Evolutionary conservation across 2,888 invertebrate genomes (phyloP).

Genomic region (Melieria omissa): DNA sequence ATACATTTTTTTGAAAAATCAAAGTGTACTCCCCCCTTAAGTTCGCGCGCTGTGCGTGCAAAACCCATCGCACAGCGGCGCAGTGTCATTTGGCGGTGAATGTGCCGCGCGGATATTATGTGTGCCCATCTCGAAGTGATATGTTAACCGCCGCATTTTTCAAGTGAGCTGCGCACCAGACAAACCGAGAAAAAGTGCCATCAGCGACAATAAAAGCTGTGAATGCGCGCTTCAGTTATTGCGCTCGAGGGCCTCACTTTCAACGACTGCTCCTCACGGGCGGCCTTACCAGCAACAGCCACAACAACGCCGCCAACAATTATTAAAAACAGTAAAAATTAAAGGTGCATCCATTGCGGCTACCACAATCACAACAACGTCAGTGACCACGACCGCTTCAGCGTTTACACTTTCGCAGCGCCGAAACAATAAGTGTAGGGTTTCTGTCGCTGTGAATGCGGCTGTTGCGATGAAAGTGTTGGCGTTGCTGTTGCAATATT

Average conservation of each 20-base stretch:
- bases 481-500: neutral
- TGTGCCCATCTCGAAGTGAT: neutral
- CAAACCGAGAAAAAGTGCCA: constrained; percentile 13
- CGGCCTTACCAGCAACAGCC: neutral
- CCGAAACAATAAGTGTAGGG: neutral
- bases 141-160: neutral
- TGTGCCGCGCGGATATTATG: constrained; percentile 10
- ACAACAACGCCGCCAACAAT: constrained; percentile 1
- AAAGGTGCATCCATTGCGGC: neutral
- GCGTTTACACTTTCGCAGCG: neutral
- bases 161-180: neutral
- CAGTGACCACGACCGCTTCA: constrained; percentile 10
- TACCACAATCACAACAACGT: neutral
- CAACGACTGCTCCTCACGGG: neutral
- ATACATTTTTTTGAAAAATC: too few species aligned
- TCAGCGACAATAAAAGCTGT: constrained; percentile 9
- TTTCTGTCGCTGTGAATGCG: neutral
- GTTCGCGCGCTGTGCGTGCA: too few species aligned
- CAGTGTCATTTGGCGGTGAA: too few species aligned
- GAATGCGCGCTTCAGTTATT: neutral
- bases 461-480: neutral
- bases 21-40: too few species aligned
- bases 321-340: constrained; percentile 1
- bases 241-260: neutral
- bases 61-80: too few species aligned